Percentiles rank a stretch among this genome's conserved stretches.
These are phyloP conservation scores for Zaprionus lachaisei DNA, from an alignment of 1,140 invertebrate genomes.

Conservation along the genomic window DNA sequence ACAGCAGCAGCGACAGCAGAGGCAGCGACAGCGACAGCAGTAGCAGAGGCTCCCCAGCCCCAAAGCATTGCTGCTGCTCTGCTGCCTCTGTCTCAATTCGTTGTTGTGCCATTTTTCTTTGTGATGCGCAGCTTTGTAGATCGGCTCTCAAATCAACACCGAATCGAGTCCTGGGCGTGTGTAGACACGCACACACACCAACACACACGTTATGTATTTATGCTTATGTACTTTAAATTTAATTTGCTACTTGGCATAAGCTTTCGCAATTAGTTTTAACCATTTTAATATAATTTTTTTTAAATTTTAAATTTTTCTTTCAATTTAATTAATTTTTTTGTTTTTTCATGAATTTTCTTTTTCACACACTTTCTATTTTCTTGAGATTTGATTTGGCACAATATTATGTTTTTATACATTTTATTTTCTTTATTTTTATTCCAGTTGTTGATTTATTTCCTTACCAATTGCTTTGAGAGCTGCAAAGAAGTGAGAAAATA, in stretches of 20 bases:
- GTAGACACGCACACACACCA: slow-evolving; percentile 24
- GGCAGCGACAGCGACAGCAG: neutral
- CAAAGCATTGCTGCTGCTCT: slow-evolving; percentile 19
- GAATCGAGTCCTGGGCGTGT: slow-evolving; percentile 51
- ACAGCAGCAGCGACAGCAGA: slow-evolving; percentile 7
- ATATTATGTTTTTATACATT: slow-evolving; percentile 20
- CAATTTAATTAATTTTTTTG: slow-evolving; percentile 8
- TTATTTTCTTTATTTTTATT: slow-evolving; percentile 14
- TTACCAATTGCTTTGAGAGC: slow-evolving; percentile 68
- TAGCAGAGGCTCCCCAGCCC: slow-evolving; percentile 44
- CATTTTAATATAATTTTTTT: slow-evolving; percentile 1
- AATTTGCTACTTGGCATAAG: slow-evolving; percentile 39
- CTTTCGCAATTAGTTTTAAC: slow-evolving; percentile 25
- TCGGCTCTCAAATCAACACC: slow-evolving; percentile 51
- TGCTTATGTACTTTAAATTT: slow-evolving; percentile 34
- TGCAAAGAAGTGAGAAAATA: slow-evolving; percentile 44
- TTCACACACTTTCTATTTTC: slow-evolving; percentile 28
- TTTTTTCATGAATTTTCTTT: slow-evolving; percentile 15
- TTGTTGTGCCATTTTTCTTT: slow-evolving; percentile 78
- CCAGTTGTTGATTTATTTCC: slow-evolving; percentile 49
- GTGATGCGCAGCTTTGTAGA: slow-evolving; percentile 61
- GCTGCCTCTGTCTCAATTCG: slow-evolving; percentile 48
- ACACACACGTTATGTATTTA: slow-evolving; percentile 8
- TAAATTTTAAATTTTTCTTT: neutral
- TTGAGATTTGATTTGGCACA: slow-evolving; percentile 16